Evolutionary conservation across 2,797 vertebrate genomes (phyloP), one percentile per base, ranked within the genome.

Genomic region (Valencia hispanica): DNA sequence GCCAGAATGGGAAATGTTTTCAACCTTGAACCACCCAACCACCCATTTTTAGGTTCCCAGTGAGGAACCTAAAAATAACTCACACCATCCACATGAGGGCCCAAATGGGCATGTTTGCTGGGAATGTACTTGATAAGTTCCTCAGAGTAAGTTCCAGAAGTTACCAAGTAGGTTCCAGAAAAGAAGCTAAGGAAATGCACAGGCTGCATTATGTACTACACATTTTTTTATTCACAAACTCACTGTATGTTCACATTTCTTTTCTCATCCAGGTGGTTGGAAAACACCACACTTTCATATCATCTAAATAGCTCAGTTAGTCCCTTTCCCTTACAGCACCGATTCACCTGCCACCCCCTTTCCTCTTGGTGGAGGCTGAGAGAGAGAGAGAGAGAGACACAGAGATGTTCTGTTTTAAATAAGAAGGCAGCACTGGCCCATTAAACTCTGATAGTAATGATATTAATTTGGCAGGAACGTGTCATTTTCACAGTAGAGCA

Each of bases 401-500:
- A 90, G 92, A 93, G 92, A 94, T 94, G 91, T 91, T 94, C 93
- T 91, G 93, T 94, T 95, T 95, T 94, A 94, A 95, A 95, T 95
- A 95, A 96, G 95, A 94, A 96, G 94, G 95, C 95, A 96, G 96
- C 94, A 89, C 94, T 95, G 96, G 96, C 95, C 95, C 97, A 96
- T 97, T 97, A 97, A 97, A 97, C 92, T 95, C 88, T 94, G 96
- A 95, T 96, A 96, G 96, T 98, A 98, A 97, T 96, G 96, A 96
- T 96, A 97, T 98, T 98, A 97, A 99, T 98, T 98, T 98, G 97
- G 97, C 97, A 97, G 96, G 96, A 96, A 96, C 88, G 90, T 96
- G 96, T 97, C 96, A 97, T 97, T 99, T 98, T 98, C 97, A 98
- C 97, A 97, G 97, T 96, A 99, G 97, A 97, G 97, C 96, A 97